Conservation (phyloP, 1,140 invertebrate genomes). For the Cyclina sinensis region DNA sequence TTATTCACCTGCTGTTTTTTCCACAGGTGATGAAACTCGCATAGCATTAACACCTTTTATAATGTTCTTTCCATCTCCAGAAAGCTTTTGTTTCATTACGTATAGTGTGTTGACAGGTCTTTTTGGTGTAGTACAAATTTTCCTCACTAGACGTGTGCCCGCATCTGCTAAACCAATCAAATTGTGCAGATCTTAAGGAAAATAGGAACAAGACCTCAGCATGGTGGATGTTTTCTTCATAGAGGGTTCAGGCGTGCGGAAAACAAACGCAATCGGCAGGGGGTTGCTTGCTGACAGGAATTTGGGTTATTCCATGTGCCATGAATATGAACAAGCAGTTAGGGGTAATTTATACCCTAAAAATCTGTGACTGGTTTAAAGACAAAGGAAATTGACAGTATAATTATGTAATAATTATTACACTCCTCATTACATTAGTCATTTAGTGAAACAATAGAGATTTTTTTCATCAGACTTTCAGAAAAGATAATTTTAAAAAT, state of each 20-base stretch:
- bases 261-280: constrained; percentile 53
- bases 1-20: constrained; percentile 65
- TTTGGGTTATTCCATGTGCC: constrained; percentile 42
- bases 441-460: too few species aligned
- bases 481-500: too few species aligned
- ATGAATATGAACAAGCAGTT: constrained; percentile 40
- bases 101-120: constrained; percentile 34
- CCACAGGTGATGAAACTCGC: constrained; percentile 53
- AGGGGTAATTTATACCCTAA: constrained; percentile 57
- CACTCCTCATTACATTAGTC: too few species aligned
- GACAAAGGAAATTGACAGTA: too few species aligned
- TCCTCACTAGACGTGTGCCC: background rate
- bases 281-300: constrained; percentile 49
- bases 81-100: constrained; percentile 47
- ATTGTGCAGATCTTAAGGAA: constrained; percentile 16
- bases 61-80: constrained; percentile 55
- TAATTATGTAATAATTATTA: too few species aligned
- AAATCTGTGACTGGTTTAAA: background rate
- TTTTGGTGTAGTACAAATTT: constrained; percentile 48
- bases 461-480: too few species aligned
- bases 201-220: background rate
- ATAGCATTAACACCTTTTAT: constrained; percentile 61
- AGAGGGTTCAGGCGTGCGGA: constrained; percentile 31
- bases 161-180: constrained; percentile 38
- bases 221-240: constrained; percentile 37